Evolutionary conservation across 2,797 vertebrate species (phyloP), one percentile per base, ranked within the genome.

Genomic region (Acipenser transmontanus): DNA sequence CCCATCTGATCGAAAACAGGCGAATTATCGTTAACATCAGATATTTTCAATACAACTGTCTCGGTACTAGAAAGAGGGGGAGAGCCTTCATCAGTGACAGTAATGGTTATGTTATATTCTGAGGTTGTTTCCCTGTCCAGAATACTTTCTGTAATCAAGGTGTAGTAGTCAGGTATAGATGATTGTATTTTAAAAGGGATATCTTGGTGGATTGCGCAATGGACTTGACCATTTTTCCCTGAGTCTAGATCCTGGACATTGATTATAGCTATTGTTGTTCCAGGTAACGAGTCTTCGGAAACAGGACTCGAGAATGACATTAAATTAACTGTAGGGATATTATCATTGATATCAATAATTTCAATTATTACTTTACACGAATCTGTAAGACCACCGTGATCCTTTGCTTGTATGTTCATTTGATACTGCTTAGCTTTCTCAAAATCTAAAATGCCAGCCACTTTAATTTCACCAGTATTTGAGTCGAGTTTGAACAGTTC

Each of bases 331-430:
- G 82, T 60, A n/a, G 88, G 88, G 6, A 48, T 64, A 75, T 89
- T 91, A 49, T 89, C 88, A 71, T 89, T 89, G 0, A 84, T 60
- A 57, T 89, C 89, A 11, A 75, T 70, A 8, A 90, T 72, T 14
- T 78, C 69, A 47, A 88, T 49, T 0, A 83, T 13, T 6, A 88
- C 73, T 60, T 84, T 86, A 48, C 81, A 66, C 6, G 73, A 80
- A 0, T 80, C 81, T 9, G 69, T 76, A 2, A 90, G 72, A 0
- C 77, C 82, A 1, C 82, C 89, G 0, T 81, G 73, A 51, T 93
- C 91, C 1, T 66, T 73, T 1, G 86, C 89, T 64, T 87, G 78
- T 1, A 91, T 75, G 47, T 89, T 74, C 7, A 92, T 69, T 61
- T 89, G 9, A 66, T 85, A 85, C 0, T n/a, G 4, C 0, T 71